These are phyloP conservation scores for Drosophila triauraria DNA, from an alignment of 1,140 invertebrate genomes.

Conservation along the genomic window DNA sequence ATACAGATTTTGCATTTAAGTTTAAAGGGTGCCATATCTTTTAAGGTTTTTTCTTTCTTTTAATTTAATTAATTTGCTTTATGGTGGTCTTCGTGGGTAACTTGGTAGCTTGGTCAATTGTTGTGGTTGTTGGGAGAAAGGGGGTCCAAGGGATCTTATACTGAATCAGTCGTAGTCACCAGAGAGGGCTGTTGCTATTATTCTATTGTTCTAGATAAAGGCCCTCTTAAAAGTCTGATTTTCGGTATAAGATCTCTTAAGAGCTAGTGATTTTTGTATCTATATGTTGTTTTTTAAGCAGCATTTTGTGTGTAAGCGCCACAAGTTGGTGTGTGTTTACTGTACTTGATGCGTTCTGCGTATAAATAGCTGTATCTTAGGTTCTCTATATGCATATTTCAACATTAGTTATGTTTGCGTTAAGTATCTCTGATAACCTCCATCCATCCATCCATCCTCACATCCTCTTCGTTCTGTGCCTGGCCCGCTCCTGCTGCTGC, in stretches of 20 bases:
- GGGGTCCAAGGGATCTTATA: slow-evolving; percentile 28
- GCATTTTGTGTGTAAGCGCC: slow-evolving; percentile 48
- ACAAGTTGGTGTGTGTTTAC: slow-evolving; percentile 38
- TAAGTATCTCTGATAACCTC: slow-evolving; percentile 61
- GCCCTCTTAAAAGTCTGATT: slow-evolving; percentile 21
- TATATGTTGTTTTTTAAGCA: slow-evolving; percentile 27
- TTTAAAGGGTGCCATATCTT: slow-evolving; percentile 48
- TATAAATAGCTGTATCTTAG: slow-evolving; percentile 58
- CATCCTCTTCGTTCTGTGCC: slow-evolving; percentile 22
- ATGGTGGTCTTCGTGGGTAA: slow-evolving; percentile 65
- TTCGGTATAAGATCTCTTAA: slow-evolving; percentile 32
- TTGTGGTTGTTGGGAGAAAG: slow-evolving; percentile 6
- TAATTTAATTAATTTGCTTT: slow-evolving; percentile 7
- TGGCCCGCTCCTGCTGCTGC: slow-evolving; percentile 28
- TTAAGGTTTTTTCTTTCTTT: slow-evolving; percentile 2
- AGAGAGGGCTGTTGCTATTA: neutral
- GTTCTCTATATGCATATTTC: slow-evolving; percentile 56
- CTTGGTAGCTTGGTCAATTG: slow-evolving; percentile 76
- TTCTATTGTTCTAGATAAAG: slow-evolving; percentile 8
- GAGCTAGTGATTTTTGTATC: slow-evolving; percentile 15
- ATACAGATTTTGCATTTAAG: slow-evolving; percentile 50
- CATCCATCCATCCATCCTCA: slow-evolving; percentile 50
- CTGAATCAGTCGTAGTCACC: slow-evolving; percentile 32
- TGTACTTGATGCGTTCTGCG: slow-evolving; percentile 57
- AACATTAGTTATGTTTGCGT: slow-evolving; percentile 76